phyloP scores from a whole-genome alignment of 1,140 invertebrate genomes.

The Drosophila tropicalis region DNA sequence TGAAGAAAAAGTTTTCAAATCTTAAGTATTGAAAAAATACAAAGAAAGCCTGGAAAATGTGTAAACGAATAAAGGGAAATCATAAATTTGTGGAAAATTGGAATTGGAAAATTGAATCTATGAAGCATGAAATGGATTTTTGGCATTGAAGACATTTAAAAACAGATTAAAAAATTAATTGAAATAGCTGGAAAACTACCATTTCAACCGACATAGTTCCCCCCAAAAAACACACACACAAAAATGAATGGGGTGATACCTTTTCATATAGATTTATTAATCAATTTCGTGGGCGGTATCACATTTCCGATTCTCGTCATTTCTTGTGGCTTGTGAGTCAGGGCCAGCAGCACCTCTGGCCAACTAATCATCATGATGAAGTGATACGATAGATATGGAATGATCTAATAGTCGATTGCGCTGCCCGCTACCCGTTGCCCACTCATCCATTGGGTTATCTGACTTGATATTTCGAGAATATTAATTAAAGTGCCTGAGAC shows the following conservation, averaged over 20 bases:
- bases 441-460: background rate
- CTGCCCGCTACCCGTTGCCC: background rate
- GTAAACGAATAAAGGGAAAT: no score
- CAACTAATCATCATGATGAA: background rate
- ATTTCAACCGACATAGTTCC: background rate
- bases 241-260: background rate
- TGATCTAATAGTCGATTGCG: background rate
- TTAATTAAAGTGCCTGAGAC: background rate
- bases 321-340: slow-evolving; percentile 1
- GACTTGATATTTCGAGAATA: slow-evolving; percentile 2
- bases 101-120: no score
- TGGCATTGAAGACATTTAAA: no score
- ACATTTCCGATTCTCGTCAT: slow-evolving; percentile 7
- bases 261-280: background rate
- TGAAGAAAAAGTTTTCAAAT: slow-evolving; percentile 9
- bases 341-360: background rate
- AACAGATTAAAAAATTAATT: no score
- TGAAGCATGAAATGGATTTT: no score
- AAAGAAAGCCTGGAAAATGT: background rate
- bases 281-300: slow-evolving; percentile 11
- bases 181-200: no score
- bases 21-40: background rate
- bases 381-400: slow-evolving; percentile 11
- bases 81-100: no score
- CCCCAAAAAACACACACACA: background rate